Evolutionary conservation across 2,797 vertebrate genomes (phyloP).

Genomic region (Silurus aristotelis): DNA sequence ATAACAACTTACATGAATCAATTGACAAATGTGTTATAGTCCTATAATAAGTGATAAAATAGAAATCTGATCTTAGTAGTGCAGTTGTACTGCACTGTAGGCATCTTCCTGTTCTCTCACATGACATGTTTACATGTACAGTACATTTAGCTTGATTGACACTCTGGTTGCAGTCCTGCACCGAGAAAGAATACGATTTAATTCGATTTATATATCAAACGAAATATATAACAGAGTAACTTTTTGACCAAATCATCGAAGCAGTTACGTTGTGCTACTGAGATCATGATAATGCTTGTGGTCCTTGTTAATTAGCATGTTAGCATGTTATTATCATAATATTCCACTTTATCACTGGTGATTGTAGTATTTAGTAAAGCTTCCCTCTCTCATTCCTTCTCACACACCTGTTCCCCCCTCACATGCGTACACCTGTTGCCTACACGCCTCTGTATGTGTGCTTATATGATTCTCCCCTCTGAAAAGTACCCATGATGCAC

Average conservation of each 20-base stretch:
- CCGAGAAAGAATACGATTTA: not conserved
- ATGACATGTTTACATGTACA: not conserved
- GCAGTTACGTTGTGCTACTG: not conserved
- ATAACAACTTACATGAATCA: not conserved
- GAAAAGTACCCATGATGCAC: constrained; percentile 99
- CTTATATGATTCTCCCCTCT: constrained; percentile 93
- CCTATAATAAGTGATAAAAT: not conserved
- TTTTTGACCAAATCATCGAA: not conserved
- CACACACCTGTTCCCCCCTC: constrained; percentile 26
- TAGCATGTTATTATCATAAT: constrained; percentile 18
- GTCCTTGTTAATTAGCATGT: constrained; percentile 14
- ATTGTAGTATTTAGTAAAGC: constrained; percentile 34
- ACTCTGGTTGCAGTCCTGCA: not conserved
- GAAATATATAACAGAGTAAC: not conserved
- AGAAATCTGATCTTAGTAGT: not conserved
- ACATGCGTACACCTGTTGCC: constrained; percentile 79
- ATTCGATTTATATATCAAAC: too few relatives aligned
- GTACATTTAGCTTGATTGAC: not conserved
- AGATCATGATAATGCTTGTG: not conserved
- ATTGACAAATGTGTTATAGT: not conserved
- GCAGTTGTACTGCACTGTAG: not conserved
- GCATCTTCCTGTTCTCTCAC: not conserved
- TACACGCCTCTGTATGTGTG: constrained; percentile 81
- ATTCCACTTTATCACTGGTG: not conserved
- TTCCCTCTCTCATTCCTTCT: constrained; percentile 28